Conservation (phyloP, 2,797 vertebrate species). For the Enteromius afrohamiltoni region DNA sequence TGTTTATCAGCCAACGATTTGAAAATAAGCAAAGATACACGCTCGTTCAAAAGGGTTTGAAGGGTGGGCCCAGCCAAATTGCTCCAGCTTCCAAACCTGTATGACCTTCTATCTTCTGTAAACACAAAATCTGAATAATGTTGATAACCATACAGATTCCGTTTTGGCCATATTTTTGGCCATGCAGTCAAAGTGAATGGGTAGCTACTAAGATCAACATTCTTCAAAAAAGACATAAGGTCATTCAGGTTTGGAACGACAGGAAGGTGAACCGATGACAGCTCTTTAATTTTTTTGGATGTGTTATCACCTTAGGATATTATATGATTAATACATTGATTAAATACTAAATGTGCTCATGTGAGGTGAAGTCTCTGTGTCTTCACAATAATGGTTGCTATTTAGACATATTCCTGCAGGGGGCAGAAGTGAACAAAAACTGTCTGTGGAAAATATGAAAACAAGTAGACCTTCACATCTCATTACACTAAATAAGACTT, state of each 20-base stretch:
- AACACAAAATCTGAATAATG: not conserved
- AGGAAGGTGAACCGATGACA: not conserved
- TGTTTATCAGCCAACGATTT: not conserved
- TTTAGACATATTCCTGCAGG: not conserved
- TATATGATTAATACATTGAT: not conserved
- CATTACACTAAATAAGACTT: not conserved
- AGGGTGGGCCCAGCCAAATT: not conserved
- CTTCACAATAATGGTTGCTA: not conserved
- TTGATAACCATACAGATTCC: too few species aligned
- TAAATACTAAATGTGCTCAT: not conserved
- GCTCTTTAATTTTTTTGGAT: not conserved
- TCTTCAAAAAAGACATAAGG: not conserved
- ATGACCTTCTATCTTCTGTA: not conserved
- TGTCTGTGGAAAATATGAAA: not conserved
- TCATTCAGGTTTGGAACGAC: not conserved
- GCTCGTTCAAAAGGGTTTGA: not conserved
- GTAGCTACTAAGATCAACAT: not conserved
- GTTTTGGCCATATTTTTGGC: not conserved
- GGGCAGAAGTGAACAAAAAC: slow-evolving; percentile 17
- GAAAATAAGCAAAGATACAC: not conserved
- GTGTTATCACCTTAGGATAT: not conserved
- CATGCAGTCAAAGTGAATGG: not conserved
- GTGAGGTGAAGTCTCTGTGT: not conserved
- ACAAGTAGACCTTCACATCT: not conserved
- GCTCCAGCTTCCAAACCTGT: not conserved